These are phyloP conservation scores for Oasisia sp. DNA, from an alignment of 2,888 invertebrate species.

Conservation along the genomic window DNA sequence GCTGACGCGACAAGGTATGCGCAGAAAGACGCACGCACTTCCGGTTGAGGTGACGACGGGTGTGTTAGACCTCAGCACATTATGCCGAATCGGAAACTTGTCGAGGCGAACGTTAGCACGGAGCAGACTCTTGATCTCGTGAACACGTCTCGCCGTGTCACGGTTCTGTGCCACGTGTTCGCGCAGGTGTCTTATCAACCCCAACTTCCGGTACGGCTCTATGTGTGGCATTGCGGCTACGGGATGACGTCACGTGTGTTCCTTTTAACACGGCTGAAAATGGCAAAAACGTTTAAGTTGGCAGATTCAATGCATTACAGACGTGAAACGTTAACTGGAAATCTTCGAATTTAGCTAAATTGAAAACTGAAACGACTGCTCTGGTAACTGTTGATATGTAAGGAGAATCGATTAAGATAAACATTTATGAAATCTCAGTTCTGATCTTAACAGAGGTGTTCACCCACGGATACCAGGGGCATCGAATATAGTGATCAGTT, in stretches of 20 bases:
- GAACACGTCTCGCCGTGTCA: neutral
- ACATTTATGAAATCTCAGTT: no score
- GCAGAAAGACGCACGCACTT: neutral
- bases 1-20: neutral
- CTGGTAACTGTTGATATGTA: no score
- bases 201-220: neutral
- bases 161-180: neutral
- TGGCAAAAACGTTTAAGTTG: neutral
- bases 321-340: no score
- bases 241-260: neutral
- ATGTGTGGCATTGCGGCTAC: neutral
- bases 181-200: conserved; percentile 11
- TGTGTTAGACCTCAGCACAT: neutral
- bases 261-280: neutral
- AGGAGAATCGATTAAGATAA: no score
- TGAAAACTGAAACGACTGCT: neutral
- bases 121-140: neutral
- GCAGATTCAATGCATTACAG: no score
- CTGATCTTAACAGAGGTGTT: no score
- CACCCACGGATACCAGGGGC: no score
- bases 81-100: neutral
- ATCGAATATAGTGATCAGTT: no score
- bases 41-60: neutral
- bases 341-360: neutral
- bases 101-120: neutral